Conservation (phyloP, 2,797 vertebrate genomes). For the Spinus olivaceus region DNA sequence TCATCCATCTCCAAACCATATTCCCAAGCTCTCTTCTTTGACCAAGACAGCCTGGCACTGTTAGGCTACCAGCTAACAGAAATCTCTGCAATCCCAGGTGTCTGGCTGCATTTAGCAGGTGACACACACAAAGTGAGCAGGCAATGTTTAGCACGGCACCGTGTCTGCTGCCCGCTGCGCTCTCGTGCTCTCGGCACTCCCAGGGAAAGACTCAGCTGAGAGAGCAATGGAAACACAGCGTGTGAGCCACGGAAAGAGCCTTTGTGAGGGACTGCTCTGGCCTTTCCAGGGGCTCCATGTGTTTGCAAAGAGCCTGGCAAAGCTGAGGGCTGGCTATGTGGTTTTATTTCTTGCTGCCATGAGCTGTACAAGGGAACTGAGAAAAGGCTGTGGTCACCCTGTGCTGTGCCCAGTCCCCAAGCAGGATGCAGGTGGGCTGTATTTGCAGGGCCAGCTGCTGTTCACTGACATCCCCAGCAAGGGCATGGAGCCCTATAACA, state of each 20-base stretch:
- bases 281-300: background rate
- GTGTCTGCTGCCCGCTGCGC: background rate
- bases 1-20: background rate
- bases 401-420: accelerated
- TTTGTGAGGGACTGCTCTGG: background rate
- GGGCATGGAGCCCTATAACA: background rate
- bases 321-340: background rate
- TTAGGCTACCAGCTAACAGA: background rate
- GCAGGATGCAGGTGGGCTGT: background rate
- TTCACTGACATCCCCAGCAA: background rate
- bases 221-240: accelerated
- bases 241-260: background rate
- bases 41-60: background rate
- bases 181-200: background rate
- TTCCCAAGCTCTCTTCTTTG: background rate
- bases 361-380: background rate
- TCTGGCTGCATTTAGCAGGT: background rate
- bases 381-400: background rate
- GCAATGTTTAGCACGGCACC: accelerated
- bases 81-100: background rate
- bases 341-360: background rate
- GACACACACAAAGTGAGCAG: background rate
- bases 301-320: background rate
- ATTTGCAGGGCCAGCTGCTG: background rate
- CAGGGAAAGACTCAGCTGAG: background rate